Evolutionary conservation across 2,797 vertebrate species (phyloP).

Genomic region (Urosaurus nigricauda): DNA sequence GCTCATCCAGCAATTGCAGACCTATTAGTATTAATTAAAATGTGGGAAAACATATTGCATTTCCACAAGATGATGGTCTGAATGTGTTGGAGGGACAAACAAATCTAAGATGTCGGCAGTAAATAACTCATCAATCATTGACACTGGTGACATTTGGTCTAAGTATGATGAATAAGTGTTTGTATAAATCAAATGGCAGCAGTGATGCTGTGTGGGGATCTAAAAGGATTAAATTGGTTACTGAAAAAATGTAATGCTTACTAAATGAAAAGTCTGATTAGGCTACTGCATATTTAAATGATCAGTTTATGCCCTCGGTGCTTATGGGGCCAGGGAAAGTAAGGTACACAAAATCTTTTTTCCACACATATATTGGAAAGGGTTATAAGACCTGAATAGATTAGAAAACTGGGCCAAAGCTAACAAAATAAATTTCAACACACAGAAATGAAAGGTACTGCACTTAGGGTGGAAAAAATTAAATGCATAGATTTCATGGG

Average conservation of each 20-base stretch:
- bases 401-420: too few species aligned
- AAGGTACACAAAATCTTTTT: not conserved
- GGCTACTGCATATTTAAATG: constrained; percentile 2
- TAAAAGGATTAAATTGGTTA: constrained; percentile 44
- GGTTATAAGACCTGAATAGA: not conserved
- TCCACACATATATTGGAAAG: not conserved
- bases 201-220: constrained; percentile 49
- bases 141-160: constrained; percentile 61
- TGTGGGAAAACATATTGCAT: constrained; percentile 32
- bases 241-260: constrained; percentile 38
- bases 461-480: too few species aligned
- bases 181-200: constrained; percentile 58
- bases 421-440: too few species aligned
- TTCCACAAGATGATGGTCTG: constrained; percentile 57
- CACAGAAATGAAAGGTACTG: too few species aligned
- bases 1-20: constrained; percentile 20
- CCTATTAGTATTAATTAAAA: constrained; percentile 46
- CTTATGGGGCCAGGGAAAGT: not conserved
- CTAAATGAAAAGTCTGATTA: constrained; percentile 24
- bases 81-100: constrained; percentile 64
- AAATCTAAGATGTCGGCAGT: constrained; percentile 41
- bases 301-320: not conserved
- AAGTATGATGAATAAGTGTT: constrained; percentile 75
- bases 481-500: too few species aligned
- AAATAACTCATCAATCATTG: constrained; percentile 66